Conservation (phyloP, 2,113 vertebrate genomes). For the Struthio camelus region DNA sequence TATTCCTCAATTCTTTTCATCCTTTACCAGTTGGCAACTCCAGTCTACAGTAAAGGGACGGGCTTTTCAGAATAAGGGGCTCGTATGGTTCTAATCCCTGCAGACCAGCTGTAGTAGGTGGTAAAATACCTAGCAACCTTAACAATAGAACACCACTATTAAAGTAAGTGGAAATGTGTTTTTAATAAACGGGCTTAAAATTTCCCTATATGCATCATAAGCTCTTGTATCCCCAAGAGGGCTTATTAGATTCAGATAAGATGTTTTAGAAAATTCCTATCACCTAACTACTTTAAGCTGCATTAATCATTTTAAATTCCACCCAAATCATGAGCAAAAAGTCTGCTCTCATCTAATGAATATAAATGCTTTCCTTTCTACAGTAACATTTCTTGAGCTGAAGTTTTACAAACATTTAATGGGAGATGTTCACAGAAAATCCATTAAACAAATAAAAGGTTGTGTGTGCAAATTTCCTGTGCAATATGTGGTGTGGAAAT, state of each 20-base stretch:
- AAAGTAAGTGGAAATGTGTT: conserved; percentile 52
- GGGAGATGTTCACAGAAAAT: conserved; percentile 42
- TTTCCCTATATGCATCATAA: conserved; percentile 57
- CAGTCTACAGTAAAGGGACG: background rate
- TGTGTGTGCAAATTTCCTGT: conserved; percentile 40
- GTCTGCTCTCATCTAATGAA: conserved; percentile 60
- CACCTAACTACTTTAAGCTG: conserved; percentile 61
- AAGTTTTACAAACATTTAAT: conserved; percentile 63
- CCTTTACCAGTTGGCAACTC: background rate
- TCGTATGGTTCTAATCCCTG: background rate
- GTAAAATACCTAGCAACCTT: conserved; percentile 26
- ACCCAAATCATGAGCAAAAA: conserved; percentile 62
- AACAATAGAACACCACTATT: conserved; percentile 17
- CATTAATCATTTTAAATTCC: conserved; percentile 72
- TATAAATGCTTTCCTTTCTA: conserved; percentile 57
- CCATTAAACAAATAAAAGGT: conserved; percentile 63
- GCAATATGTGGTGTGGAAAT: conserved; percentile 34
- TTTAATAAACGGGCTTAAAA: conserved; percentile 67
- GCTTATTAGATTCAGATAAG: conserved; percentile 67
- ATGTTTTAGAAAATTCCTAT: conserved; percentile 64
- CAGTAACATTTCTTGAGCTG: conserved; percentile 53
- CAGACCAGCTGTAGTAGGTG: background rate
- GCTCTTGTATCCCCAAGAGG: conserved; percentile 53
- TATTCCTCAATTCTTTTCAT: background rate
- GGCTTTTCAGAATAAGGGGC: background rate